Conservation (phyloP, 2,888 invertebrate species). For the Malthinus seriepunctatus region DNA sequence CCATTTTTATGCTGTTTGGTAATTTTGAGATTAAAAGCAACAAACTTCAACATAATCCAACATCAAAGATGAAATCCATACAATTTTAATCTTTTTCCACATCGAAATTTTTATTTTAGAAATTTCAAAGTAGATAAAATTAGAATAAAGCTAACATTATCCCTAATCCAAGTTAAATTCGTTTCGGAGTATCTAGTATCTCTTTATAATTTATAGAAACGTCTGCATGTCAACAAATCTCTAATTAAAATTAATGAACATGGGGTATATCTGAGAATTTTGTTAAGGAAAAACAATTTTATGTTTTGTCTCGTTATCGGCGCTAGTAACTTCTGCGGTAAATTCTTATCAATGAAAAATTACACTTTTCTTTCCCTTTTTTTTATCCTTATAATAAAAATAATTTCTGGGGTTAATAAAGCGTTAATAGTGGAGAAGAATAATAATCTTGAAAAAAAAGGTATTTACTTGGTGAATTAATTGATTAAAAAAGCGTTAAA, state of each 20-base stretch:
- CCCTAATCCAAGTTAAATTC: slow-evolving; percentile 23
- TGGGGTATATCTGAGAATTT: slow-evolving; percentile 18
- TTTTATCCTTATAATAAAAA: not conserved
- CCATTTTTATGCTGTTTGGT: too few relatives aligned
- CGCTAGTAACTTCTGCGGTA: slow-evolving; percentile 2
- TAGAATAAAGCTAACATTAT: slow-evolving; percentile 25
- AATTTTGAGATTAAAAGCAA: too few relatives aligned
- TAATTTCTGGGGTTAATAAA: not conserved
- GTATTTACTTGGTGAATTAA: not conserved
- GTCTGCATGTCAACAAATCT: slow-evolving; percentile 28
- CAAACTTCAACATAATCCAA: too few relatives aligned
- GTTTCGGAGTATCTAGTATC: slow-evolving; percentile 21
- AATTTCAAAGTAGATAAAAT: slow-evolving; percentile 6
- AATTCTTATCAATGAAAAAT: slow-evolving; percentile 17
- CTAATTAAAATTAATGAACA: slow-evolving; percentile 38
- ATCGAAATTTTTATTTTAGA: too few relatives aligned
- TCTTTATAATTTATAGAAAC: slow-evolving; percentile 28
- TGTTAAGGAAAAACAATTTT: slow-evolving; percentile 24
- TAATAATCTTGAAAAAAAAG: slow-evolving; percentile 6
- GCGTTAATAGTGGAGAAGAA: not conserved
- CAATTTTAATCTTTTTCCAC: too few relatives aligned
- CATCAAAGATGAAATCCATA: too few relatives aligned
- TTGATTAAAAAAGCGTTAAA: slow-evolving; percentile 6
- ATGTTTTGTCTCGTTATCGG: slow-evolving; percentile 20
- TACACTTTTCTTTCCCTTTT: not conserved